Percentiles rank a stretch among this genome's conserved stretches.
These are phyloP conservation scores for Saxidomus purpurata DNA, from an alignment of 1,140 invertebrate genomes.

Conservation along the genomic window DNA sequence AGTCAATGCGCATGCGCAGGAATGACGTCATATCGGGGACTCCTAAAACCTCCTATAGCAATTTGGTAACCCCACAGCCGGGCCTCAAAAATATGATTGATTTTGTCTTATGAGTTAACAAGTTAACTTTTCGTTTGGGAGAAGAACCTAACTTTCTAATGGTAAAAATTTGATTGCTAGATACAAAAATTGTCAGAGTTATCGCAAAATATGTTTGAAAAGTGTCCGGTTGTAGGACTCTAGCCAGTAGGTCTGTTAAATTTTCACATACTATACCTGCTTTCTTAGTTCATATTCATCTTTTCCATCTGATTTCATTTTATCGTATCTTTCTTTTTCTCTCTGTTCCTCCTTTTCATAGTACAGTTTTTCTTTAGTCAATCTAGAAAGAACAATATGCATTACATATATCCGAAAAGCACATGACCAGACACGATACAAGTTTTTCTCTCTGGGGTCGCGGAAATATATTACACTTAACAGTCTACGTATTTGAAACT, in stretches of 20 bases:
- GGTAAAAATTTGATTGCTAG: too few species aligned
- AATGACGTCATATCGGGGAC: too few species aligned
- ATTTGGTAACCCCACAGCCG: too few species aligned
- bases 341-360: constrained; percentile 95
- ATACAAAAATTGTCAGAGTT: too few species aligned
- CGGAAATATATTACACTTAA: not conserved
- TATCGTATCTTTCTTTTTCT: constrained; percentile 92
- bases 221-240: not conserved
- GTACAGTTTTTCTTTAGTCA: constrained; percentile 93
- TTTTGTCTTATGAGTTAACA: too few species aligned
- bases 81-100: too few species aligned
- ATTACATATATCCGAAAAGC: not conserved
- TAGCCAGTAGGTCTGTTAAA: not conserved
- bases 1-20: too few species aligned
- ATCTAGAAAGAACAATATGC: constrained; percentile 45
- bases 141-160: too few species aligned
- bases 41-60: too few species aligned
- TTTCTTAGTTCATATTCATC: constrained; percentile 95
- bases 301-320: constrained; percentile 91
- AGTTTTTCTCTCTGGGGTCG: not conserved
- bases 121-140: too few species aligned
- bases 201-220: not conserved
- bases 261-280: constrained; percentile 87
- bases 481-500: not conserved
- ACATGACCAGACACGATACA: not conserved